Evolutionary conservation across 1,140 invertebrate genomes (phyloP).

Genomic region (Gyrodactylus salaris): DNA sequence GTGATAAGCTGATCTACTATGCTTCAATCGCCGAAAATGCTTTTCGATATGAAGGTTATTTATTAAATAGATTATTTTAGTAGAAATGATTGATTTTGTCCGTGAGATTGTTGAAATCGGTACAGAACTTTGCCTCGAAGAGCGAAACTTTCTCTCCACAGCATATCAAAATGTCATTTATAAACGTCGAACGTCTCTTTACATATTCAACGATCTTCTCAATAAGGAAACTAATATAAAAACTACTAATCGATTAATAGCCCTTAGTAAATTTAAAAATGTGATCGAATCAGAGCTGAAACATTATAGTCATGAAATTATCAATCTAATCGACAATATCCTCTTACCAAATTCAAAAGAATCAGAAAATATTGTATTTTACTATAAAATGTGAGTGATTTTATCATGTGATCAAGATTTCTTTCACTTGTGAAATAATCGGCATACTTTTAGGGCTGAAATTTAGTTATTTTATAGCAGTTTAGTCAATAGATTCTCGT

Average conservation of each 20-base stretch:
- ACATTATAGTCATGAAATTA: not conserved
- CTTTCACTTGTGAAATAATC: no score
- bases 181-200: constrained; percentile 44
- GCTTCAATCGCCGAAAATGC: not conserved
- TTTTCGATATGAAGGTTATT: not conserved
- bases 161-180: constrained; percentile 96
- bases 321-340: not conserved
- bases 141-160: constrained; percentile 71
- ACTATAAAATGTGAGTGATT: not conserved
- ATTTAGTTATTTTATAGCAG: no score
- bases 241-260: not conserved
- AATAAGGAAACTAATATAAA: not conserved
- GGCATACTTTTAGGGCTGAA: no score
- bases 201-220: not conserved
- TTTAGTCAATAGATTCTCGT: no score
- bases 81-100: constrained; percentile 17
- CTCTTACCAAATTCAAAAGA: not conserved
- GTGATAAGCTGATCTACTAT: not conserved
- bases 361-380: not conserved
- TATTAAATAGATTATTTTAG: not conserved
- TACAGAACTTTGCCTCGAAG: constrained; percentile 27
- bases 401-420: no score
- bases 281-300: not conserved
- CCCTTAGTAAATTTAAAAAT: not conserved
- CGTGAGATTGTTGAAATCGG: constrained; percentile 13